Conservation (phyloP, 92 coral and sea anemone genomes). For the Metridium senile region DNA sequence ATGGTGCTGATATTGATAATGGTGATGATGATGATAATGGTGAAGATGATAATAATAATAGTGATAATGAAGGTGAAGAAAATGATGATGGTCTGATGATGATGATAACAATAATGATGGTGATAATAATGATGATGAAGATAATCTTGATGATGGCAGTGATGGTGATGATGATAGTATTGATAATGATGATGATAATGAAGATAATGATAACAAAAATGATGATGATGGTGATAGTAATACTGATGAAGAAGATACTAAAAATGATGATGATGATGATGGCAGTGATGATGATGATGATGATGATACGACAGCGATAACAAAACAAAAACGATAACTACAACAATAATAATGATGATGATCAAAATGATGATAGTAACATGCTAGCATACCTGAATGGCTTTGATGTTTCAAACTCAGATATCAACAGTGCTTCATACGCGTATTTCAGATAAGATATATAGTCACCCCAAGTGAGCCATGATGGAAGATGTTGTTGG, state of each 20-base stretch:
- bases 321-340: no score
- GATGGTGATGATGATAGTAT: not conserved
- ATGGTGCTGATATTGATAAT: not conserved
- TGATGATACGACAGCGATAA: not conserved
- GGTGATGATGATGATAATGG: not conserved
- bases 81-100: not conserved
- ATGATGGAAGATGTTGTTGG: constrained; percentile 77
- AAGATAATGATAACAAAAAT: not conserved
- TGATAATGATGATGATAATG: not conserved
- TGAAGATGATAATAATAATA: not conserved
- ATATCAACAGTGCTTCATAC: constrained; percentile 60
- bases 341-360: no score
- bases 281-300: not conserved
- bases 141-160: not conserved
- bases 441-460: constrained; percentile 70
- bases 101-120: not conserved
- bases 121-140: not conserved
- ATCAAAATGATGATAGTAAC: no score
- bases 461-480: constrained; percentile 82
- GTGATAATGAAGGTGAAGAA: not conserved
- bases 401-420: constrained; percentile 73
- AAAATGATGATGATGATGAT: not conserved
- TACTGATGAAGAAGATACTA: not conserved
- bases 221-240: not conserved
- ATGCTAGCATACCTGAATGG: constrained; percentile 62